A percentile compares a stretch with the other conserved stretches of the same genome.
These are phyloP conservation scores for Campoplex capitator DNA, from an alignment of 2,888 invertebrate genomes.

Conservation along the genomic window DNA sequence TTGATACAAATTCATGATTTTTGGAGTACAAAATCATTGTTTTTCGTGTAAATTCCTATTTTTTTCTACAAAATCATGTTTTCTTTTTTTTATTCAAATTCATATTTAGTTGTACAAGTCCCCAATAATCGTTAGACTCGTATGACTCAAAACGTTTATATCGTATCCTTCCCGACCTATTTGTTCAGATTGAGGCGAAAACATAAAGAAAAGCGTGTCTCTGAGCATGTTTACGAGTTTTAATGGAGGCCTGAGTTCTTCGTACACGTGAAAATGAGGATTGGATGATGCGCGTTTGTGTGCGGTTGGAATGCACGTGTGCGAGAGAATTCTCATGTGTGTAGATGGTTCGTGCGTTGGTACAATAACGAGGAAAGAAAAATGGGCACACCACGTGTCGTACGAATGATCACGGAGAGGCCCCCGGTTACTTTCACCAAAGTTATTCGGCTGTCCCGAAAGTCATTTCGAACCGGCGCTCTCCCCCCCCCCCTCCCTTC, in stretches of 20 bases:
- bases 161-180: not conserved
- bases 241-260: not conserved
- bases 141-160: too few species aligned
- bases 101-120: too few species aligned
- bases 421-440: conserved; percentile 53
- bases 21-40: not conserved
- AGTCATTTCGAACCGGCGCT: conserved; percentile 37
- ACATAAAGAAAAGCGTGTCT: not conserved
- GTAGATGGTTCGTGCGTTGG: not conserved
- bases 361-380: conserved; percentile 11
- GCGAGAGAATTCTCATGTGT: not conserved
- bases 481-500: too few species aligned
- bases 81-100: too few species aligned
- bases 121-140: too few species aligned
- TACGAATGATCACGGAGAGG: not conserved
- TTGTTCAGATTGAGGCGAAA: not conserved
- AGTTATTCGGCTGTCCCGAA: conserved; percentile 61
- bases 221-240: not conserved
- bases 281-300: not conserved
- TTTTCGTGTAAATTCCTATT: not conserved
- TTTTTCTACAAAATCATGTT: too few species aligned
- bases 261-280: not conserved
- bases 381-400: conserved; percentile 7
- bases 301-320: not conserved
- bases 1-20: too few species aligned